Percentiles rank a stretch among this genome's conserved stretches.
Conservation (phyloP, 2,888 invertebrate species). For the Zygogramma bicolorata region DNA sequence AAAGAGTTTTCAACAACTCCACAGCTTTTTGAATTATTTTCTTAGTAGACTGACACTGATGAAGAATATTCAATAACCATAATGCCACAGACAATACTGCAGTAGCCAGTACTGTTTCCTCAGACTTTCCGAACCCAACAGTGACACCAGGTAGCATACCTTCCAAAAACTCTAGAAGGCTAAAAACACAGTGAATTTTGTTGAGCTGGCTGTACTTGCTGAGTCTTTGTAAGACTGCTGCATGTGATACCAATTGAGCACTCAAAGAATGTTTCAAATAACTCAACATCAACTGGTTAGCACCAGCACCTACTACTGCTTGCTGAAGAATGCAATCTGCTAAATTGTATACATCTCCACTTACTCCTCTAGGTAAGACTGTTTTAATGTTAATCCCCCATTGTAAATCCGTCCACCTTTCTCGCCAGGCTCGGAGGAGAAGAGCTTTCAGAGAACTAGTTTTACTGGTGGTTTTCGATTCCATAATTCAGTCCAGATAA, state of each 20-base stretch:
- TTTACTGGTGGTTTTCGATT: conserved; percentile 86
- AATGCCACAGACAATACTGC: conserved; percentile 85
- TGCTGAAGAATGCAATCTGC: conserved; percentile 95
- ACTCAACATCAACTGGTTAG: conserved; percentile 90
- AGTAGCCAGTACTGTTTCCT: conserved; percentile 86
- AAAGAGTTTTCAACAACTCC: conserved; percentile 72
- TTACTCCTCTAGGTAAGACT: conserved; percentile 84
- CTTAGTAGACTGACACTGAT: conserved; percentile 65
- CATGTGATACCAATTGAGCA: conserved; percentile 91
- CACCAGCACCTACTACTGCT: conserved; percentile 92
- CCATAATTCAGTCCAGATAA: conserved; percentile 68
- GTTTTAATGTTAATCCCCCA: conserved; percentile 97
- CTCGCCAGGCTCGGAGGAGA: conserved; percentile 90
- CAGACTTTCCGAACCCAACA: conserved; percentile 82
- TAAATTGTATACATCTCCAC: conserved; percentile 92
- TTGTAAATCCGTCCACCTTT: conserved; percentile 94
- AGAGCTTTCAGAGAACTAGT: conserved; percentile 85
- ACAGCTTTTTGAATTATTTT: conserved; percentile 77
- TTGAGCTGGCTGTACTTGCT: conserved; percentile 86
- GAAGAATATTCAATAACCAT: conserved; percentile 85
- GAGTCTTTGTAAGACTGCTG: conserved; percentile 88
- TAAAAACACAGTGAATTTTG: conserved; percentile 89
- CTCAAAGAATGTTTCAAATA: conserved; percentile 93
- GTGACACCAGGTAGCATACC: conserved; percentile 73
- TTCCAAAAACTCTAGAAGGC: conserved; percentile 87